Evolutionary conservation across 1,140 invertebrate genomes (phyloP).

Genomic region (Papilio xuthus): DNA sequence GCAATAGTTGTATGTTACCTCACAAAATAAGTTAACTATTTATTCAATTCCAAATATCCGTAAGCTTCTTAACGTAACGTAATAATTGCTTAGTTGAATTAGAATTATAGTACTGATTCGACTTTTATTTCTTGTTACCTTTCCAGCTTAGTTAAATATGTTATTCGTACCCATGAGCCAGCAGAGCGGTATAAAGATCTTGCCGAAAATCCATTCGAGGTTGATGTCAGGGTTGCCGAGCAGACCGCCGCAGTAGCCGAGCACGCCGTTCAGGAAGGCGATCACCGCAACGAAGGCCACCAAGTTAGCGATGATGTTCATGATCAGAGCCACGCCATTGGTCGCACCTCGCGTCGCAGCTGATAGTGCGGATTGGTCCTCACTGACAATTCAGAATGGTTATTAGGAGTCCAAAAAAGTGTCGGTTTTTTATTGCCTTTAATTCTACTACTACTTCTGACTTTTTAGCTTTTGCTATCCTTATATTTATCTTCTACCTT

Average conservation of each 20-base stretch:
- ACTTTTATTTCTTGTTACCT: too few relatives aligned
- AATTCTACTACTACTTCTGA: background rate
- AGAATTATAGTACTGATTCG: too few relatives aligned
- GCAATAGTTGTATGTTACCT: too few relatives aligned
- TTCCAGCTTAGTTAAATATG: too few relatives aligned
- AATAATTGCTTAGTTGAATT: too few relatives aligned
- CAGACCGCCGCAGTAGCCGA: constrained; percentile 90
- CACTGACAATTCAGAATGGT: constrained; percentile 82
- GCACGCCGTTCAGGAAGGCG: constrained; percentile 90
- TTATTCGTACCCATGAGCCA: constrained; percentile 82
- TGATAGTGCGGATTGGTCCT: constrained; percentile 92
- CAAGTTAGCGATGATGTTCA: constrained; percentile 95
- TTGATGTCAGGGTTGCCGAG: constrained; percentile 84
- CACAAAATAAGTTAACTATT: too few relatives aligned
- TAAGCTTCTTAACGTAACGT: too few relatives aligned
- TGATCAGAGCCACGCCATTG: constrained; percentile 90
- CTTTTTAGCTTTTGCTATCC: background rate
- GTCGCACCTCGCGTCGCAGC: constrained; percentile 94
- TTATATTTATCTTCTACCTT: background rate
- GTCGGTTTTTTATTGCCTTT: too few relatives aligned
- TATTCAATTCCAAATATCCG: too few relatives aligned
- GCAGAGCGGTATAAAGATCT: constrained; percentile 93
- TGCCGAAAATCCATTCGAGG: constrained; percentile 89
- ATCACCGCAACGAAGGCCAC: constrained; percentile 95
- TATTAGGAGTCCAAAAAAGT: background rate